Base-by-base conservation (phyloP, 2,113 vertebrate species). In the Clarias batrachus region DNA sequence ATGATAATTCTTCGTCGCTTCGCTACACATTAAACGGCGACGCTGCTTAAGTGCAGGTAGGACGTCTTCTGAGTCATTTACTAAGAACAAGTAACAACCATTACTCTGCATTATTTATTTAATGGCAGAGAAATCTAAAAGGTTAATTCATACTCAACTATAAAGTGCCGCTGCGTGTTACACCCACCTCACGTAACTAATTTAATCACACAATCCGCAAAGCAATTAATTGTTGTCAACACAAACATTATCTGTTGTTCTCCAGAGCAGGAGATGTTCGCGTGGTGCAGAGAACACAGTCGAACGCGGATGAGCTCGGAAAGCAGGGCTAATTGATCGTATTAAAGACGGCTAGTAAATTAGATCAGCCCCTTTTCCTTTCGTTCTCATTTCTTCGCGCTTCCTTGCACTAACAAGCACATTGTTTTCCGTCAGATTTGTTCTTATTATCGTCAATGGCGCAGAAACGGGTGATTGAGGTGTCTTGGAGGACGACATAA, bases 151-250 rank as follows among this genome's bases (percentile, higher is more conserved):
- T 89, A 89, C 81, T 84, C 85, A 0, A 87, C 90, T 89, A 91
- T 93, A 89, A 92, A 93, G 93, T 90, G 86, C 2, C 73, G 82
- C 88, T 80, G 62, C 14, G 68, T 91, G 91, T 91, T 81, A 92
- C 89, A 94, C 84, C 85, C 92, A 33, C 41, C 87, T 93, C 93
- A 94, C 93, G 91, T 92, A 92, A 87, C 91, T 90, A 91, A 94
- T 93, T 93, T 91, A 93, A 93, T 94, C 93, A 91, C 87, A 89
- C 91, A 91, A 93, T 77, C 91, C 92, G 90, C 91, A 91, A 92
- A 93, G 91, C 93, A 94, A 94, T 94, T 94, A 92, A 93, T 93
- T 92, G 90, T 88, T 90, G 91, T 93, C 93, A 92, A 92, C 90
- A 91, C 89, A 92, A 92, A 93, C 86, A 90, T 89, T 83, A 89